These are phyloP conservation scores for Nannospalax galili DNA, from an alignment of 2,113 vertebrate genomes.

Conservation along the genomic window DNA sequence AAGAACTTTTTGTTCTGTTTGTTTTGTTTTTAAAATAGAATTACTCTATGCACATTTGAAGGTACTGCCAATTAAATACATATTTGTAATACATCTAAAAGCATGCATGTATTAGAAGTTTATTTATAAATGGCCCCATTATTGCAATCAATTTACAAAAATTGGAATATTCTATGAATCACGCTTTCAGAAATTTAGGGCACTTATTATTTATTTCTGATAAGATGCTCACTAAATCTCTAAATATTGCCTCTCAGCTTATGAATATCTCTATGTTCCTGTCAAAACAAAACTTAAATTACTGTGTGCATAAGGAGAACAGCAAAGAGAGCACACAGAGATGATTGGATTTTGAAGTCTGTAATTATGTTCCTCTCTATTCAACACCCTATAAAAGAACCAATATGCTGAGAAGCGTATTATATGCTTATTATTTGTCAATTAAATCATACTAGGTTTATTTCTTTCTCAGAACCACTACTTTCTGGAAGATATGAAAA, in stretches of 20 bases:
- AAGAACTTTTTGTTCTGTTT: neutral
- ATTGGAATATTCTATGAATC: neutral
- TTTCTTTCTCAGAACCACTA: neutral
- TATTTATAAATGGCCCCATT: neutral
- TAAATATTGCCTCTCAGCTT: conserved; percentile 33
- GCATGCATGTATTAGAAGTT: neutral
- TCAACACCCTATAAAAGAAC: neutral
- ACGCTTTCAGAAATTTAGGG: conserved; percentile 19
- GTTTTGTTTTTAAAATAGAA: neutral
- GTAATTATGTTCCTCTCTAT: conserved; percentile 45
- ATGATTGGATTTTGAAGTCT: conserved; percentile 60
- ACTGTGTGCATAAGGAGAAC: neutral
- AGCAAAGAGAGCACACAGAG: conserved; percentile 22
- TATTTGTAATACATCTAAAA: conserved; percentile 21
- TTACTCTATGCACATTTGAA: neutral
- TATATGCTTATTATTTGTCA: conserved; percentile 52
- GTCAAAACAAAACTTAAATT: conserved; percentile 70
- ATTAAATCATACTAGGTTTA: neutral
- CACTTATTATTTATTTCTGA: neutral
- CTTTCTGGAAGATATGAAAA: neutral
- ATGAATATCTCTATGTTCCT: conserved; percentile 38
- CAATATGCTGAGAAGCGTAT: conserved; percentile 12
- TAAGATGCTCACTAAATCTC: conserved; percentile 27
- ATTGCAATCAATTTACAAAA: neutral
- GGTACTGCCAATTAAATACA: neutral